Evolutionary conservation across 2,797 vertebrate species (phyloP), one percentile per base, ranked within the genome.

Genomic region (Dermochelys coriacea): DNA sequence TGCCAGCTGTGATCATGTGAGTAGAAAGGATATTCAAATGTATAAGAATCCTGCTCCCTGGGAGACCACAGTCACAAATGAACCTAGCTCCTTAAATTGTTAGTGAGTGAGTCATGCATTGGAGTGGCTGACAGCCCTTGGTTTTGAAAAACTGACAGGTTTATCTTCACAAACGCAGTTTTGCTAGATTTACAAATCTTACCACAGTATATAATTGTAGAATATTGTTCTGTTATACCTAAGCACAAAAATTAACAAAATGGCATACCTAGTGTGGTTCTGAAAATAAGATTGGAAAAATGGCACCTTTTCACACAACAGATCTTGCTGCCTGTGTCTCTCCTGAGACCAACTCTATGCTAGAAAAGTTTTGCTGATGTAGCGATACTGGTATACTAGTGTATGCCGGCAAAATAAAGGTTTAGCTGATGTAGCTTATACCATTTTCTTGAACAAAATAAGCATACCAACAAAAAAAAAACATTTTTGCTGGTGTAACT

Each of bases 221-320:
- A 19, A 4, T 2, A 0, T 54, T 0, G 0, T 51, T 23, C n/a
- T 68, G 27, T 55, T 78, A 15, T 7, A 0, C 4, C 0, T 19
- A 54, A 15, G 8, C 31, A 45, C 1, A 82, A 47, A 27, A n/a
- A 34, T 74, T 57, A 1, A 37, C 1, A 27, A 90, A 84, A 29
- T 14, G 8, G 3, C 0, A 0, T 9, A 27, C 3, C 68, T 34
- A 1, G 6, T 19, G 23, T 45, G 23, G 14, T 61, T 37, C 75
- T 92, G 77, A 37, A 68, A 8, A 89, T 77, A n/a, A 64, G 8
- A 68, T 68, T 37, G n/a, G 68, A 68, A 68, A 68, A 68, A 68
- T n/a, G 64, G 64, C 64, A 37, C 18, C 64, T 68, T 37, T 68
- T 68, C 61, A 0, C 64, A 2, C 0, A 0, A 41, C 47, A 3